Base-by-base conservation (phyloP, 2,113 vertebrate genomes). In the Notiomystis cincta region DNA sequence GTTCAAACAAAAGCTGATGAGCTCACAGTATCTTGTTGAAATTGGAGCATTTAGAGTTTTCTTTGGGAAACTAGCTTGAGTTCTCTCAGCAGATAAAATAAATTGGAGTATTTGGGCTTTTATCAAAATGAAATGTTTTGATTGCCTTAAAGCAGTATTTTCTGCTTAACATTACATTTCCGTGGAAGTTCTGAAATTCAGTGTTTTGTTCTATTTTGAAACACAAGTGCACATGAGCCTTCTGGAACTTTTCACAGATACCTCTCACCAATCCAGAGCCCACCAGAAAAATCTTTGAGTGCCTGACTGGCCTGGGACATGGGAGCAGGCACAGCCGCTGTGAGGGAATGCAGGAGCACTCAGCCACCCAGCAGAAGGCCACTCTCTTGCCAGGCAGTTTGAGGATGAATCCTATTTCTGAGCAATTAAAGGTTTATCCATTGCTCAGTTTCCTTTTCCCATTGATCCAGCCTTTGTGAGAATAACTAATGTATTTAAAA, bases 401-500 rank as follows among this genome's bases (percentile, higher is more conserved):
- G 35, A 91, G 65, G 51, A 20, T 37, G 64, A 66, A 47, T 67
- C 51, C 53, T 8, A 1, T 12, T 53, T 24, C 51, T 60, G 23
- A 78, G 72, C 76, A 78, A 56, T 78, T 38, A 48, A 66, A 65
- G 44, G 6, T 38, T 81, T 87, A 78, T 27, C 58, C 30, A 50
- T 80, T 2, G 0, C 38, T 80, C 33, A 11, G 30, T 57, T 79
- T 50, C 38, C 50, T 82, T 69, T 90, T 65, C 30, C 47, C 56
- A 86, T 93, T 60, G 95, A 96, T 88, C 57, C 31, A 33, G 33
- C 44, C 66, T 90, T 70, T 77, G 58, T 85, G 64, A 77, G 54
- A 78, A 84, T 60, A 92, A 73, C 53, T 87, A 75, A 72, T 66
- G 64, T 62, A n/a, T 80, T 93, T 89, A 91, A 89, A 95, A 94